phyloP scores from a whole-genome alignment of 2,113 vertebrate genomes.

The Scomber japonicus region DNA sequence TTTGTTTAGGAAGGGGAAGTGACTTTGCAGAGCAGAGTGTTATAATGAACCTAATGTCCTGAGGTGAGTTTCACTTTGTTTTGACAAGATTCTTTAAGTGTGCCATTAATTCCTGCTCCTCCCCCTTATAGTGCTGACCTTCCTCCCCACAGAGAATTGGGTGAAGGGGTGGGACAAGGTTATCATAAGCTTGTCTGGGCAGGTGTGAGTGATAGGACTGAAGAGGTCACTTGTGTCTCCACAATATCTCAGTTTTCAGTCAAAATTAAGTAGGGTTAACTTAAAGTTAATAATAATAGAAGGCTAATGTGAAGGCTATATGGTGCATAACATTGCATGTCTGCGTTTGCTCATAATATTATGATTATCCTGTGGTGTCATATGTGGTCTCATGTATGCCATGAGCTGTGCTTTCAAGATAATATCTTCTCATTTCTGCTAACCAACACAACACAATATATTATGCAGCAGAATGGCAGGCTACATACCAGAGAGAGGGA shows the following conservation, averaged over 20 bases:
- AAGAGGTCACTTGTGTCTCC: slow-evolving; percentile 8
- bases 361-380: slow-evolving; percentile 39
- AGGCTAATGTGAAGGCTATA: neutral
- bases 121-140: slow-evolving; percentile 29
- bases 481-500: slow-evolving; percentile 12
- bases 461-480: slow-evolving; percentile 62
- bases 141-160: slow-evolving; percentile 14
- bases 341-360: slow-evolving; percentile 1
- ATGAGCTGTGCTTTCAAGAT: slow-evolving; percentile 16
- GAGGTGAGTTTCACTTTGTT: slow-evolving; percentile 53
- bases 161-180: neutral
- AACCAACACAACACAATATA: slow-evolving; percentile 49
- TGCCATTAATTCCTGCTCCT: slow-evolving; percentile 54
- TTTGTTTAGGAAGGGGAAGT: slow-evolving; percentile 37
- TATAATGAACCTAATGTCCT: slow-evolving; percentile 48
- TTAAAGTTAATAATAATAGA: slow-evolving; percentile 4
- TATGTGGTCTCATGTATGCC: slow-evolving; percentile 11
- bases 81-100: slow-evolving; percentile 46
- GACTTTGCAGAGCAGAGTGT: slow-evolving; percentile 17
- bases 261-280: neutral
- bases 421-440: slow-evolving; percentile 34
- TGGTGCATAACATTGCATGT: slow-evolving; percentile 3
- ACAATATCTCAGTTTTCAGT: neutral
- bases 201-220: slow-evolving; percentile 30
- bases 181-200: slow-evolving; percentile 21